Conservation (phyloP, 2,797 vertebrate species). For the Melanogrammus aeglefinus region DNA sequence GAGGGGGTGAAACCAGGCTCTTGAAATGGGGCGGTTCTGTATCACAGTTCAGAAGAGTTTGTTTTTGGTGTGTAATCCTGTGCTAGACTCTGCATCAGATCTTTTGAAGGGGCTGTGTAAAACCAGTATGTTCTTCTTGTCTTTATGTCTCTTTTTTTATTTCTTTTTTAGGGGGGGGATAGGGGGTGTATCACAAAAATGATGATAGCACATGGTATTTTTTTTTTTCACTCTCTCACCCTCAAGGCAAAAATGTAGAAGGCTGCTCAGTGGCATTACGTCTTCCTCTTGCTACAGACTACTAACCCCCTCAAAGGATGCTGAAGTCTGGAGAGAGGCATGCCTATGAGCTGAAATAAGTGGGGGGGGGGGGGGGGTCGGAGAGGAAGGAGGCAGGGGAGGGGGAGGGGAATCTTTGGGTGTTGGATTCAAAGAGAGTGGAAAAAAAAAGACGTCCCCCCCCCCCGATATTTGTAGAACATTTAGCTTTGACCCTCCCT, state of each 20-base stretch:
- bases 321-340: slow-evolving; percentile 75
- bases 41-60: slow-evolving; percentile 66
- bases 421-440: slow-evolving; percentile 59
- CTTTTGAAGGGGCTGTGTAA: slow-evolving; percentile 71
- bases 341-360: slow-evolving; percentile 71
- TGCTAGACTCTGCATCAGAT: slow-evolving; percentile 78
- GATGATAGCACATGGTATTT: slow-evolving; percentile 68
- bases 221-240: slow-evolving; percentile 69
- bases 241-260: slow-evolving; percentile 76
- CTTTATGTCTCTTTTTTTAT: slow-evolving; percentile 53
- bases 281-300: slow-evolving; percentile 72
- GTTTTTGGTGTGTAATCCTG: slow-evolving; percentile 71
- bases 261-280: slow-evolving; percentile 70
- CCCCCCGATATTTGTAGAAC: slow-evolving; percentile 90
- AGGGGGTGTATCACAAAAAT: slow-evolving; percentile 12
- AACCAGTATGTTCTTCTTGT: slow-evolving; percentile 72
- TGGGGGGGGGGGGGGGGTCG: slow-evolving; percentile 49
- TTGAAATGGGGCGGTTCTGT: slow-evolving; percentile 64
- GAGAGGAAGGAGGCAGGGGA: slow-evolving; percentile 48
- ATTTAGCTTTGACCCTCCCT: slow-evolving; percentile 95
- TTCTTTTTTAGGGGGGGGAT: background rate
- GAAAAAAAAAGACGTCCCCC: slow-evolving; percentile 67
- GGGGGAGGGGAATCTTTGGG: slow-evolving; percentile 57
- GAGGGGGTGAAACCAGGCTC: slow-evolving; percentile 55
- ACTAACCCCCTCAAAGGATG: slow-evolving; percentile 80